Evolutionary conservation across 2,888 invertebrate species (phyloP), one percentile per base, ranked within the genome.

Genomic region (Calephelis perditalis): DNA sequence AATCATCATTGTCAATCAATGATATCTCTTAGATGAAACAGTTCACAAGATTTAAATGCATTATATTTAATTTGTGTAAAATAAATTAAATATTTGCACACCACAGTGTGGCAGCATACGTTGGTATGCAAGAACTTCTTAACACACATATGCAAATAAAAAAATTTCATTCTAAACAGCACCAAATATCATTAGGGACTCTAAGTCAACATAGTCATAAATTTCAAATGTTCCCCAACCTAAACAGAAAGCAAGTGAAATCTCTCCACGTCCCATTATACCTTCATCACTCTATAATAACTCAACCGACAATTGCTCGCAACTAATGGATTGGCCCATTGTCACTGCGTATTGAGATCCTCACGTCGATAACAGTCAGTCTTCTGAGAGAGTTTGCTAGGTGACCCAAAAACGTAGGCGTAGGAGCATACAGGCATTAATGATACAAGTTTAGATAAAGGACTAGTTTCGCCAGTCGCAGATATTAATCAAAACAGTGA

Each of bases 321-420:
- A 43, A 66, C 73, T 77, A 78, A 75, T 75, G 73, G 75, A 74
- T 72, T 69, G 72, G 68, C 65, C 71, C 69, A 74, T 75, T 76
- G 78, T 78, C 75, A 69, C 68, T 68, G 70, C 66, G 70, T 70
- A 75, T 76, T 75, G 69, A 76, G 78, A 78, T 78, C 72, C 66
- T 66, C 63, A 66, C 65, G 65, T 60, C 63, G 77, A 76, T 76
- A 75, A 68, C 61, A 61, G 68, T 62, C 59, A 55, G 59, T 59
- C 56, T 60, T 56, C 59, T 61, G 59, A 63, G 65, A 61, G 58
- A 61, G 65, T 61, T 62, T 61, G 56, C 49, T n/a, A 52, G 35
- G 52, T 63, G 59, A 65, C 65, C 65, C 57, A 65, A 62, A 62
- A 62, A 57, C 43, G 63, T 63, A 57, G 63, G 61, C 60, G 60